Percentiles rank a stretch among this genome's conserved stretches.
Evolutionary conservation across 1,140 invertebrate genomes (phyloP).

Genomic region (Glomeris maerens): DNA sequence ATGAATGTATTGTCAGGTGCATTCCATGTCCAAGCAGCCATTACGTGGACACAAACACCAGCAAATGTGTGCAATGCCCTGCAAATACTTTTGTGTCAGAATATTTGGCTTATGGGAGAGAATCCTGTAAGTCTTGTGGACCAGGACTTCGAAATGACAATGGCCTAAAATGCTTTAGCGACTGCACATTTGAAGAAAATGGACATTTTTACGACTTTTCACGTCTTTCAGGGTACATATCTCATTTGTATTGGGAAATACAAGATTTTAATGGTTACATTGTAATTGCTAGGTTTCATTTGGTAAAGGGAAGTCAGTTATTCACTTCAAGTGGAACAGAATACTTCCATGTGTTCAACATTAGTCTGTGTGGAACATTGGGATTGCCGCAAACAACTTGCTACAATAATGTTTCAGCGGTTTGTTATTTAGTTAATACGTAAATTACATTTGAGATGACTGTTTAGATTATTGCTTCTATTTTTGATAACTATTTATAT

Average conservation of each 20-base stretch:
- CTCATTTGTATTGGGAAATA: neutral
- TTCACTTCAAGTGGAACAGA: conserved; percentile 43
- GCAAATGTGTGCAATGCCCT: conserved; percentile 34
- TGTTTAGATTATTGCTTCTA: too few species aligned
- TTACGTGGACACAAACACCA: conserved; percentile 28
- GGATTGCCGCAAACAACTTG: conserved; percentile 27
- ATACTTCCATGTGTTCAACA: conserved; percentile 44
- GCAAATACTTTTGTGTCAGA: conserved; percentile 35
- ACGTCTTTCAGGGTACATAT: conserved; percentile 30
- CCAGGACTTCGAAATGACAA: conserved; percentile 29
- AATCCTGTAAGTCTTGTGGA: conserved; percentile 40
- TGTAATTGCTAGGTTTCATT: conserved; percentile 26
- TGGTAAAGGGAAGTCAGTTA: conserved; percentile 31
- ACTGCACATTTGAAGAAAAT: conserved; percentile 28
- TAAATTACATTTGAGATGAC: too few species aligned
- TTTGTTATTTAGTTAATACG: too few species aligned
- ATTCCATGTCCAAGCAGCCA: conserved; percentile 40
- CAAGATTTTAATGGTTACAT: neutral
- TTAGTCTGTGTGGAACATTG: conserved; percentile 37
- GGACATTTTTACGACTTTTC: conserved; percentile 34
- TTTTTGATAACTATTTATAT: too few species aligned
- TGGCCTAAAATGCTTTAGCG: conserved; percentile 28
- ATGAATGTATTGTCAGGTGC: conserved; percentile 27
- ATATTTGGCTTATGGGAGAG: conserved; percentile 31
- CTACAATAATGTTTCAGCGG: conserved; percentile 32